Base-by-base conservation (phyloP, 1,140 invertebrate species). In the Drosophila varians region DNA sequence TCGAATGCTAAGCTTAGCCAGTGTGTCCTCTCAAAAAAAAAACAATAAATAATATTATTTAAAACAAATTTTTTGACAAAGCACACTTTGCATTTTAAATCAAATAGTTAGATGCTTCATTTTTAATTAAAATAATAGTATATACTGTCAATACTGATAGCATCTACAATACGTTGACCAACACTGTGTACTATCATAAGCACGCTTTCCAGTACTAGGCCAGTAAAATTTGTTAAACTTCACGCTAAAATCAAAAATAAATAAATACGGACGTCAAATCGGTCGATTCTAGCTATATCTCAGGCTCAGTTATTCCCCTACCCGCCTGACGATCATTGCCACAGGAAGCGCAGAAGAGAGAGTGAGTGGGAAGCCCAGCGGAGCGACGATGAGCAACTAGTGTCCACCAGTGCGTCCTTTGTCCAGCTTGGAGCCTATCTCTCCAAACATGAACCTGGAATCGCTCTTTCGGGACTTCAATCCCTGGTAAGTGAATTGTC, bases 381-480 rank as follows among this genome's bases (percentile, higher is more conserved):
- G 18, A 57, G 26, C 26, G 66, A 70, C 45, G 54, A 87, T 77
- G 77, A 70, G 80, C 80, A 86, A 87, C 80, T 86, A 86, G 80
- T 86, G 82, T 78, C 53, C 45, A 34, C 40, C 40, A 19, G 47
- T 43, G 48, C 42, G 18, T 53, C 64, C 60, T 43, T 40, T 60
- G 40, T 52, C 54, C 31, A 53, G 40, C 48, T 45, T 25, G 16
- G 16, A 34, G 36, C 56, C 23, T 34, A 43, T 46, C 54, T 46
- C 42, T 55, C 73, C 65, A 45, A 90, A 68, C 48, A 97, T 96
- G 96, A 97, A 97, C 94, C 93, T 97, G 77, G 96, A 97, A 93
- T 95, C 95, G 79, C 91, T 97, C 74, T 97, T 97, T 92, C 96
- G 97, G 92, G 96, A 97, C 92, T 98, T 97, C 91, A 97, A 98